These are phyloP conservation scores for Elymnias hypermnestra DNA, from an alignment of 1,140 invertebrate species.

Conservation along the genomic window DNA sequence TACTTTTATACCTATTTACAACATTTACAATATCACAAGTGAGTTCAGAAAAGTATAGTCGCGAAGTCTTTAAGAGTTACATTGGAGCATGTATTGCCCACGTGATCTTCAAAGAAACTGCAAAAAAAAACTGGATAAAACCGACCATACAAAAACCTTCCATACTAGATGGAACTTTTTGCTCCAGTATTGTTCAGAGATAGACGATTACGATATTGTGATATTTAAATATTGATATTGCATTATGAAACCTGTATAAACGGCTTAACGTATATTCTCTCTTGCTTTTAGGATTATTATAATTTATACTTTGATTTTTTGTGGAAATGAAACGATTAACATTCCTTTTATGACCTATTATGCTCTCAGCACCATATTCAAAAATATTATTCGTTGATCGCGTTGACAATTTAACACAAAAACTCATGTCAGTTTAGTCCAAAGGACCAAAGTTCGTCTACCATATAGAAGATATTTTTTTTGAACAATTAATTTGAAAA, in stretches of 20 bases:
- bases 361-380: background rate
- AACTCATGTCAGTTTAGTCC: too few relatives aligned
- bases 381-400: background rate
- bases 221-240: background rate
- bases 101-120: constrained; percentile 8
- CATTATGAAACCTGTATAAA: background rate
- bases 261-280: background rate
- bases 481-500: too few relatives aligned
- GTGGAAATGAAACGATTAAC: background rate
- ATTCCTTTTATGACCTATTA: background rate
- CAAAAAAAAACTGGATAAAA: constrained; percentile 1
- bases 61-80: too few relatives aligned
- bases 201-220: too few relatives aligned
- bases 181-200: too few relatives aligned
- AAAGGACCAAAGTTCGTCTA: too few relatives aligned
- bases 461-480: too few relatives aligned
- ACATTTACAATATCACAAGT: too few relatives aligned
- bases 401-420: background rate
- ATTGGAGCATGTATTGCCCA: constrained; percentile 8
- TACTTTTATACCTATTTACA: too few relatives aligned
- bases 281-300: background rate
- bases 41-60: too few relatives aligned
- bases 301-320: background rate
- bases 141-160: constrained; percentile 6
- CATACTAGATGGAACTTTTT: background rate